Conservation (phyloP, 2,797 vertebrate genomes). For the Otolemur crassicaudatus region DNA sequence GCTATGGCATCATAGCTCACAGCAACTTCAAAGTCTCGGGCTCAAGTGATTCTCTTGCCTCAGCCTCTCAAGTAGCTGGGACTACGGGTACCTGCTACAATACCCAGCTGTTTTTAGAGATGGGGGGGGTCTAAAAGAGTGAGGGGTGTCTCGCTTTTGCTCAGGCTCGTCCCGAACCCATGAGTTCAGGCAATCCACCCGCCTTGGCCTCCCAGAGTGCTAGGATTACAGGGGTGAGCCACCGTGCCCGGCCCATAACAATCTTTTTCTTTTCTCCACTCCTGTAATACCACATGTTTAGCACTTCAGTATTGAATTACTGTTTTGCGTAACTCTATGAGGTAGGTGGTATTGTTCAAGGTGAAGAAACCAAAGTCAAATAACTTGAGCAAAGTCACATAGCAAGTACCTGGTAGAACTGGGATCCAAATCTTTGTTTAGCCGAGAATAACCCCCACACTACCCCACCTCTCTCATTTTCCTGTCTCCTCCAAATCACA, state of each 20-base stretch:
- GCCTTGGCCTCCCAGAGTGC: too few species aligned
- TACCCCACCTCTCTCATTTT: slow-evolving; percentile 20
- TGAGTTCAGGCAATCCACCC: too few species aligned
- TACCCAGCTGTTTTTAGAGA: too few species aligned
- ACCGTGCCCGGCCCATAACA: not conserved
- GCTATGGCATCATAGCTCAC: too few species aligned
- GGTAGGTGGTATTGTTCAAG: not conserved
- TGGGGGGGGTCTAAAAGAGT: too few species aligned
- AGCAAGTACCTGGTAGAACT: not conserved
- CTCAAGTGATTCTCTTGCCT: too few species aligned
- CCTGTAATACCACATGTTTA: not conserved
- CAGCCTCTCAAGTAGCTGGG: too few species aligned
- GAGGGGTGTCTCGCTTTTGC: too few species aligned
- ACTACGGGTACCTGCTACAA: too few species aligned
- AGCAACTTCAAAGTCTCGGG: too few species aligned
- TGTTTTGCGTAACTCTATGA: not conserved
- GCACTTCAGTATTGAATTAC: not conserved
- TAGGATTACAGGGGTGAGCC: too few species aligned
- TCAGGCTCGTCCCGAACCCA: too few species aligned
- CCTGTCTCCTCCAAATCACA: slow-evolving; percentile 16
- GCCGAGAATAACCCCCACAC: not conserved
- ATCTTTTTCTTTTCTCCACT: slow-evolving; percentile 15
- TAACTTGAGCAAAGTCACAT: not conserved
- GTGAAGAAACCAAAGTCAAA: slow-evolving; percentile 45
- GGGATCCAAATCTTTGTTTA: not conserved